Conservation (phyloP, 2,113 vertebrate genomes). For the Bubo bubo region DNA sequence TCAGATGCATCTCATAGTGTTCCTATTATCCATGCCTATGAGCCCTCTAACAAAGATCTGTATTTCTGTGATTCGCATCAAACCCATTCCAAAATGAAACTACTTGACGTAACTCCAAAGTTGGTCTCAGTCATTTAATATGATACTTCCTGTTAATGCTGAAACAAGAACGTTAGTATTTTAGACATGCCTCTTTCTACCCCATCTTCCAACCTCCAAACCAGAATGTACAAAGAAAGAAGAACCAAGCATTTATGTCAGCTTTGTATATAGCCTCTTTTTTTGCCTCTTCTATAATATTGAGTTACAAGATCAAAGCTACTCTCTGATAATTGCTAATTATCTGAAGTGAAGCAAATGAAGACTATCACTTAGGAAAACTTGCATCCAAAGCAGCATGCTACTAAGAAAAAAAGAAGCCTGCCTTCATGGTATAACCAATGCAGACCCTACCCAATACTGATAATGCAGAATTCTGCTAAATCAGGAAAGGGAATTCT, state of each 20-base stretch:
- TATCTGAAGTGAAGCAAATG: background rate
- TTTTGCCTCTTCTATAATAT: background rate
- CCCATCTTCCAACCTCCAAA: background rate
- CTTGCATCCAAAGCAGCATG: background rate
- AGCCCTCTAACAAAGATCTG: background rate
- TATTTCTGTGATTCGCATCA: background rate
- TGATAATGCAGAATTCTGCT: background rate
- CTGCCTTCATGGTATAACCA: background rate
- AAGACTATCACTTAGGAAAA: background rate
- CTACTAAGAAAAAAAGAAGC: background rate
- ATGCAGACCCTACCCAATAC: background rate
- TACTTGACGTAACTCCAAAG: background rate
- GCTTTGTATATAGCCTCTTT: background rate
- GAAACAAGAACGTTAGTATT: background rate
- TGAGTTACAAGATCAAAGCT: background rate
- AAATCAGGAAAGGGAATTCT: background rate
- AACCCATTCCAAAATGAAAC: background rate
- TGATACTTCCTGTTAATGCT: background rate
- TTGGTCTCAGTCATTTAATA: background rate
- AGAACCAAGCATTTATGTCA: background rate
- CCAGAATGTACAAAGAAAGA: rapidly evolving
- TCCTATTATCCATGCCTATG: background rate
- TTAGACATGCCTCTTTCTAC: background rate
- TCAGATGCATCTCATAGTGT: background rate
- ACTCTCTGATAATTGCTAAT: background rate